Base-by-base conservation (phyloP, 2,797 vertebrate species). In the Coracias cyanogaster region DNA sequence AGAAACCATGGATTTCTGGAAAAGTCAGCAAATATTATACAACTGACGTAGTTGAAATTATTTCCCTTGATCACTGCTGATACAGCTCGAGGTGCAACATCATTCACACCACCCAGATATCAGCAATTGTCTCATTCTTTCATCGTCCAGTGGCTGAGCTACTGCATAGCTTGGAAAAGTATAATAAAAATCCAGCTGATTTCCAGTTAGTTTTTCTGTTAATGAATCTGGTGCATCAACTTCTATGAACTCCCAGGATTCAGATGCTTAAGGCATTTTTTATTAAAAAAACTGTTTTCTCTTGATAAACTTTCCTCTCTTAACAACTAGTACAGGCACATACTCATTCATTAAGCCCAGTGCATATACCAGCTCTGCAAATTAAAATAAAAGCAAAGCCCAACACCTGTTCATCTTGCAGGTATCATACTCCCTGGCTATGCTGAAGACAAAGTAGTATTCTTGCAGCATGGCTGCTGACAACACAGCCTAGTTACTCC, bases 1-100 rank as follows among this genome's bases (percentile, higher is more conserved):
- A 52, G 54, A 78, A 92, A 71, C 29, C 20, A 71, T 67, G 57
- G 7, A 60, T 86, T 88, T 81, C 82, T 78, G 41, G 48, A 93
- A 81, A 7, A 60, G 65, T 60, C 82, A 91, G 69, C 52, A 93
- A 82, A 71, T 45, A 28, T 86, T 51, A 55, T 15, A 12, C 14
- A 71, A 49, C 11, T 1, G 3, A 12, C 0, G 1, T 3, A 41
- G 31, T 2, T 65, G 62, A 89, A 92, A 84, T 57, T 33, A 83
- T 52, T 81, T 88, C 25, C 41, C 35, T 74, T 67, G 81, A 67
- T 80, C 67, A 39, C 35, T 37, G 39, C 71, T 37, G 82, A 33
- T 61, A 71, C 35, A 64, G 80, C 55, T 48, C 2, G 15, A 77
- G 79, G 48, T 78, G 28, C 3, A 3, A 70, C 3, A 9, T 45